Evolutionary conservation across 1,140 invertebrate species (phyloP).

Genomic region (Pseudomyrmex dendroicus): DNA sequence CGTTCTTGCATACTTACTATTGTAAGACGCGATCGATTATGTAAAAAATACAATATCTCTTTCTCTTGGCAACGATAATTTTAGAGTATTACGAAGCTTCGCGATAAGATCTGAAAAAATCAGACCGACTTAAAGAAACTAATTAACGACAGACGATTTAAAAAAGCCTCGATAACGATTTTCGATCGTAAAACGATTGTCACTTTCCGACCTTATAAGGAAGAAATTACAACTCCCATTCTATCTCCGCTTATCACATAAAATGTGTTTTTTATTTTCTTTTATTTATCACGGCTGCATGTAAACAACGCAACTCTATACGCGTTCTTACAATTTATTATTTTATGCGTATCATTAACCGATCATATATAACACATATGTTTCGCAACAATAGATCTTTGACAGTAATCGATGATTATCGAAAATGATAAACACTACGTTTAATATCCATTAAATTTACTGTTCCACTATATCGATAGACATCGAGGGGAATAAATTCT

Average conservation of each 20-base stretch:
- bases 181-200: not conserved
- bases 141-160: not conserved
- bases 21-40: slow-evolving; percentile 27
- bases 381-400: slow-evolving; percentile 36
- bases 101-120: not conserved
- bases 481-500: slow-evolving; percentile 5
- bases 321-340: slow-evolving; percentile 32
- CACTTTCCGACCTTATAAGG: not conserved
- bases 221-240: slow-evolving; percentile 21
- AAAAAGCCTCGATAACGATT: slow-evolving; percentile 11
- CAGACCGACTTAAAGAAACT: not conserved
- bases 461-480: slow-evolving; percentile 10
- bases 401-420: not conserved
- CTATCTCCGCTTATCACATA: slow-evolving; percentile 3
- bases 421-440: not conserved
- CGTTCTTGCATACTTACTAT: slow-evolving; percentile 55
- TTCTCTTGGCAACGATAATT: not conserved
- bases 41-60: not conserved
- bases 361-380: slow-evolving; percentile 39
- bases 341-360: slow-evolving; percentile 60
- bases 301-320: slow-evolving; percentile 40
- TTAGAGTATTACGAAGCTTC: not conserved
- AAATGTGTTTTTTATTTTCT: slow-evolving; percentile 20
- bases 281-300: slow-evolving; percentile 73
- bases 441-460: not conserved